phyloP scores from a whole-genome alignment of 2,888 invertebrate species.

The Masnerella sp. region DNA sequence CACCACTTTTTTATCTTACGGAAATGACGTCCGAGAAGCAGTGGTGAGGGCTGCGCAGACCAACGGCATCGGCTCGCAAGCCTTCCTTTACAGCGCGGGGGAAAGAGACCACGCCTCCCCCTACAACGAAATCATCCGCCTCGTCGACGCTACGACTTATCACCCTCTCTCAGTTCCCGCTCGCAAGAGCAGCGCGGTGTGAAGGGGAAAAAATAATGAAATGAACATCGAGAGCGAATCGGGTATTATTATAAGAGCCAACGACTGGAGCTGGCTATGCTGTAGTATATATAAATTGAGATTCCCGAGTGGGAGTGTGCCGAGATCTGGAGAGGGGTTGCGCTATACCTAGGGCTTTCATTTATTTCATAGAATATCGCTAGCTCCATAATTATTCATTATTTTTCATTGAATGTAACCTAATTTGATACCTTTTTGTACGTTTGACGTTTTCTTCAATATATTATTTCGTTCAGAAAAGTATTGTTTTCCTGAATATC shows the following conservation, averaged over 20 bases:
- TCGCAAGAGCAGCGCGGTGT: slow-evolving; percentile 47
- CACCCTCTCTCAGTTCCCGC: slow-evolving; percentile 70
- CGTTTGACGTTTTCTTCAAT: slow-evolving; percentile 46
- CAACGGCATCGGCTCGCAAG: slow-evolving; percentile 69
- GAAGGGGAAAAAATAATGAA: slow-evolving; percentile 75
- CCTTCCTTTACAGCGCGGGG: slow-evolving; percentile 62
- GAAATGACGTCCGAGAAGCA: slow-evolving; percentile 59
- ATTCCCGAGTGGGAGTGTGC: slow-evolving; percentile 52
- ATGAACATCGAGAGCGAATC: slow-evolving; percentile 76
- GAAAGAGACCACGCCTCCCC: slow-evolving; percentile 71
- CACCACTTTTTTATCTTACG: slow-evolving; percentile 65
- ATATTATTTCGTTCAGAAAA: too few species aligned
- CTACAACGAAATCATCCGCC: slow-evolving; percentile 69
- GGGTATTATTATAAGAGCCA: slow-evolving; percentile 76
- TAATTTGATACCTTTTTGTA: slow-evolving; percentile 50
- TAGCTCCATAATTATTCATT: slow-evolving; percentile 68
- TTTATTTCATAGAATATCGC: slow-evolving; percentile 61
- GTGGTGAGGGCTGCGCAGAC: slow-evolving; percentile 66
- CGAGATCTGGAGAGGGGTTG: slow-evolving; percentile 1
- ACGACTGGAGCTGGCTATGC: slow-evolving; percentile 65
- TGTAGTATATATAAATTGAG: slow-evolving; percentile 70
- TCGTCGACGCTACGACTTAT: slow-evolving; percentile 77
- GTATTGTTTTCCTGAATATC: too few species aligned
- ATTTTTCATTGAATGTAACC: slow-evolving; percentile 54
- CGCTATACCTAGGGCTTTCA: slow-evolving; percentile 44